A percentile compares a stretch with the other conserved stretches of the same genome.
Conservation (phyloP, 2,113 vertebrate species). For the Sigmodon hispidus region DNA sequence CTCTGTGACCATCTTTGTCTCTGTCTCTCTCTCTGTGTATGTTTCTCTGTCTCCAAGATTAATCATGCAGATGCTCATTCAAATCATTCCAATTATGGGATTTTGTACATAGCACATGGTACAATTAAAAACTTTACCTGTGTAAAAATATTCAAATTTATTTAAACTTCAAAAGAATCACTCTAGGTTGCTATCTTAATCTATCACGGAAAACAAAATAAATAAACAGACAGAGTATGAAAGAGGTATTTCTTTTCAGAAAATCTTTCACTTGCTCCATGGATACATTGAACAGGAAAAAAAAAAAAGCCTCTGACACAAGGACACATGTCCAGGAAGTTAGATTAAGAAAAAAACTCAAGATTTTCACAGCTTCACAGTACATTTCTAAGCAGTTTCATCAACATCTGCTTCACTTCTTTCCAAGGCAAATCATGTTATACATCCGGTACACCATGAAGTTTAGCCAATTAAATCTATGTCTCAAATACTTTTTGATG, state of each 20-base stretch:
- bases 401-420: neutral
- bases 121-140: neutral
- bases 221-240: neutral
- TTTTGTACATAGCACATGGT: neutral
- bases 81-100: neutral
- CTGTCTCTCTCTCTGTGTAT: neutral
- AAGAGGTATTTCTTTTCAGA: neutral
- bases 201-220: neutral
- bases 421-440: neutral
- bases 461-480: neutral
- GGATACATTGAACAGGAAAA: neutral
- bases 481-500: neutral
- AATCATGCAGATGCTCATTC: neutral
- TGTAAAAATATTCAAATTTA: conserved; percentile 15
- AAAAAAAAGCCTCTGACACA: neutral
- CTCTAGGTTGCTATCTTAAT: conserved; percentile 15
- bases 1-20: too few relatives aligned
- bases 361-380: neutral
- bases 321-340: neutral
- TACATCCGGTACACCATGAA: neutral
- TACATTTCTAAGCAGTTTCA: neutral
- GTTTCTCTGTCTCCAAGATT: neutral
- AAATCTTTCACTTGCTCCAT: neutral
- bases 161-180: neutral
- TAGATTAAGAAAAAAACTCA: conserved; percentile 42